Conservation (phyloP, 2,113 vertebrate species). For the Edolisoma coerulescens region DNA sequence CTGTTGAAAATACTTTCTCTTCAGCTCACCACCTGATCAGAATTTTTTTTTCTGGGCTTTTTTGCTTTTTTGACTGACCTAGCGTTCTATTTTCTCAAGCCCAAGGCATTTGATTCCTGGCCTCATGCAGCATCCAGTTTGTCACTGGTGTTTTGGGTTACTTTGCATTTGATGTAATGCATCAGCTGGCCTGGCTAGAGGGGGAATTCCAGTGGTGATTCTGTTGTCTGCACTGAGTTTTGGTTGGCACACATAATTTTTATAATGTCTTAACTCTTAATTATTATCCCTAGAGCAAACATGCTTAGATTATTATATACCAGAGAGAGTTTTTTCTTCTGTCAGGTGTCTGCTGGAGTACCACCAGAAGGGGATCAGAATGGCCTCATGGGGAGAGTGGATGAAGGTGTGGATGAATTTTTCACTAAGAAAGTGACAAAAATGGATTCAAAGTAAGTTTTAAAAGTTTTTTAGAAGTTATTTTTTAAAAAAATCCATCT, state of each 20-base stretch:
- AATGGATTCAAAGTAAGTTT: constrained; percentile 84
- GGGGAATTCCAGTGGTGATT: background rate
- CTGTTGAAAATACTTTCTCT: background rate
- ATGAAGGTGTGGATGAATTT: constrained; percentile 97
- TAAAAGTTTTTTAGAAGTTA: background rate
- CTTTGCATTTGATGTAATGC: background rate
- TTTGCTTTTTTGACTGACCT: background rate
- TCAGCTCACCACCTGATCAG: background rate
- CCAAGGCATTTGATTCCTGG: background rate
- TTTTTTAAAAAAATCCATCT: background rate
- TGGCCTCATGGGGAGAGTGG: constrained; percentile 92
- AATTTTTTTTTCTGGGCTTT: background rate
- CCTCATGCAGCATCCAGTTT: background rate
- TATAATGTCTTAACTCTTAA: background rate
- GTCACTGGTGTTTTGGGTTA: background rate
- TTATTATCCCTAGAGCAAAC: background rate
- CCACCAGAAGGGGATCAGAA: constrained; percentile 92
- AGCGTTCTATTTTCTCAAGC: background rate
- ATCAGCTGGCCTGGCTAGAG: background rate
- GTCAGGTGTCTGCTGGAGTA: constrained; percentile 75
- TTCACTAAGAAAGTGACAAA: constrained; percentile 95
- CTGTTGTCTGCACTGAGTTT: background rate
- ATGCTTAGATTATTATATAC: background rate
- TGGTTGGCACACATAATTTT: background rate
- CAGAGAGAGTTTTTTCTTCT: constrained; percentile 22